phyloP scores from a whole-genome alignment of 2,113 vertebrate genomes.

The Etia nguti region DNA sequence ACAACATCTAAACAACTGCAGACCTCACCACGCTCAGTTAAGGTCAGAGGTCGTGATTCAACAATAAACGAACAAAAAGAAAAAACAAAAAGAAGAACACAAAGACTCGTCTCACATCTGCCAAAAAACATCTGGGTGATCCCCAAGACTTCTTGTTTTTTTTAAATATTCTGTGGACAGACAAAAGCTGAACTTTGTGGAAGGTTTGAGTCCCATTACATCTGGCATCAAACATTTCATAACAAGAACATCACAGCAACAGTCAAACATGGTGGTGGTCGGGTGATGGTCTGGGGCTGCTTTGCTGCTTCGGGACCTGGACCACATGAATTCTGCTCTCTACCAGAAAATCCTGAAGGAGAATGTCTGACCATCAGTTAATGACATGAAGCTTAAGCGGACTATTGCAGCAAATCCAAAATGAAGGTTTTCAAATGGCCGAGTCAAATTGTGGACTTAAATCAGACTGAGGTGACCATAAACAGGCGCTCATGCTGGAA shows the following conservation, averaged over 20 bases:
- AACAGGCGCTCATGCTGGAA: not conserved
- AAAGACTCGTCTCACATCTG: not conserved
- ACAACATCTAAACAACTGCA: not conserved
- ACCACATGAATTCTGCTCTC: not conserved
- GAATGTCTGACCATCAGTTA: not conserved
- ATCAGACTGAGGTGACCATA: not conserved
- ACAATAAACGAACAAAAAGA: not conserved
- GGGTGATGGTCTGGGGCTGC: not conserved
- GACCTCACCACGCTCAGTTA: not conserved
- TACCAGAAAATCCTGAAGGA: not conserved
- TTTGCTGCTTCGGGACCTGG: not conserved
- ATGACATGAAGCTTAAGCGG: not conserved
- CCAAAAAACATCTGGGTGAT: not conserved
- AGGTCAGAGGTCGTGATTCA: not conserved
- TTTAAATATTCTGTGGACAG: accelerated
- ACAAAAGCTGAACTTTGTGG: not conserved
- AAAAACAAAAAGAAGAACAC: not conserved
- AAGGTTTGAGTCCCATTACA: not conserved
- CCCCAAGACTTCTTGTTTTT: not conserved
- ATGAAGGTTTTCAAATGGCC: not conserved
- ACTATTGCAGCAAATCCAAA: not conserved
- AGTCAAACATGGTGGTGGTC: accelerated
- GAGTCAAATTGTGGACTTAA: not conserved
- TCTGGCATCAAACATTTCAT: not conserved
- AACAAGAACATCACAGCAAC: not conserved